Base-by-base conservation (phyloP, 2,797 vertebrate genomes). In the Hoplostethus mediterraneus region DNA sequence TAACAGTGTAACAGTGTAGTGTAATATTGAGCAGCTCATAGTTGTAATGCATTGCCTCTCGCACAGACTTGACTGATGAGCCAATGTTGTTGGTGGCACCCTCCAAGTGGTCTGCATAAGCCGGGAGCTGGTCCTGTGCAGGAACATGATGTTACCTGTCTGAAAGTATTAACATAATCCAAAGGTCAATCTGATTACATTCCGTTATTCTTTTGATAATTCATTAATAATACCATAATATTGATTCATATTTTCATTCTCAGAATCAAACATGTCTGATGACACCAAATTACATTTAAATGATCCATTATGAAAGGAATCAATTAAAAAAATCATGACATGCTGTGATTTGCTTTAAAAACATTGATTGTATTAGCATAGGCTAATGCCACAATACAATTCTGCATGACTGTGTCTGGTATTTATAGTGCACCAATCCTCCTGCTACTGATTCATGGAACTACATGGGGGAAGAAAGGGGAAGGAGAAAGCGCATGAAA, bases 11-110 rank as follows among this genome's bases (percentile, higher is more conserved):
- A 52, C 65, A 7, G 61, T 65, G 14, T 16, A 6, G 14, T n/a
- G 33, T 21, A 38, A 49, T 64, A 42, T 28, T 61, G 16, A 57
- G 36, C 30, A 21, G 51, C 30, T 60, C 9, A 16, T 48, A 45
- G 51, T 71, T 53, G 21, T 56, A 17, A 54, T 55, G 14, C 17
- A 17, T 70, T 48, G 30, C 44, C 51, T 55, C 33, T 36, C 63
- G 25, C 28, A 48, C 25, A 40, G 12, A 63, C 5, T 59, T 64
- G 59, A 55, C 49, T 49, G 57, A 69, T 28, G 6, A 36, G 3
- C 62, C 44, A 44, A 9, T 14, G 30, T 42, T 49, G 16, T 62
- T 65, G n/a, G 14, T 57, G 54, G 28, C 25, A n/a, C 14, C 9
- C 33, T 47, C 30, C 51, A 73, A 25, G 30, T 33, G 53, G 16